Base-by-base conservation (phyloP, 2,113 vertebrate genomes). In the Carassius auratus region DNA sequence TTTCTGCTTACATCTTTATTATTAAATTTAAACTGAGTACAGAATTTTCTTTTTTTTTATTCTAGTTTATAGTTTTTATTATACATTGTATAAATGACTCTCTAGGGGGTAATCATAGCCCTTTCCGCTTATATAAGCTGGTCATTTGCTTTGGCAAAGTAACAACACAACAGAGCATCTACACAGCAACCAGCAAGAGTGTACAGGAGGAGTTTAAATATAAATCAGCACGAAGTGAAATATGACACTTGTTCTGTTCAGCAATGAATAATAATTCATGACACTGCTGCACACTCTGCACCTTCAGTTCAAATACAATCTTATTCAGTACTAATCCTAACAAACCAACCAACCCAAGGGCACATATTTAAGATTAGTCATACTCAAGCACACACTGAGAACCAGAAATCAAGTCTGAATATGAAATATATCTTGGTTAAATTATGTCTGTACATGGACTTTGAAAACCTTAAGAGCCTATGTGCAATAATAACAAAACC, bases 121-220 rank as follows among this genome's bases (percentile, higher is more conserved):
- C 23, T 50, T 17, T 57, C 9, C 0, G 1, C 30, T 12, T 33
- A 21, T 6, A 42, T 36, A 42, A 76, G 48, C 14, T 23, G 48
- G 14, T 26, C 26, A 76, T 59, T n/a, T 38, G 76, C 76, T 78
- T 78, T 78, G 76, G 76, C 19, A 61, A 78, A 78, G 19, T 15
- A 38, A 61, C 8, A 78, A n/a, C 10, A 77, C 50, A 76, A 30
- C 50, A 76, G 19, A 42, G 69, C 14, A 19, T 12, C 50, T 14
- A 78, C 8, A 5, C 4, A 5, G 36, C 76, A 38, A 9, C 74
- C n/a, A 76, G 3, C 5, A n/a, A 13, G 3, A 50, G 45, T 50
- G 23, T 50, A 76, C 45, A 50, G 26, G 45, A 75, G 50, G 8
- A 76, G 17, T 59, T 21, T 1, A 30, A 23, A 76, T 23, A 17